Evolutionary conservation across 1,140 invertebrate species (phyloP).

Genomic region (Belonocnema kinseyi): DNA sequence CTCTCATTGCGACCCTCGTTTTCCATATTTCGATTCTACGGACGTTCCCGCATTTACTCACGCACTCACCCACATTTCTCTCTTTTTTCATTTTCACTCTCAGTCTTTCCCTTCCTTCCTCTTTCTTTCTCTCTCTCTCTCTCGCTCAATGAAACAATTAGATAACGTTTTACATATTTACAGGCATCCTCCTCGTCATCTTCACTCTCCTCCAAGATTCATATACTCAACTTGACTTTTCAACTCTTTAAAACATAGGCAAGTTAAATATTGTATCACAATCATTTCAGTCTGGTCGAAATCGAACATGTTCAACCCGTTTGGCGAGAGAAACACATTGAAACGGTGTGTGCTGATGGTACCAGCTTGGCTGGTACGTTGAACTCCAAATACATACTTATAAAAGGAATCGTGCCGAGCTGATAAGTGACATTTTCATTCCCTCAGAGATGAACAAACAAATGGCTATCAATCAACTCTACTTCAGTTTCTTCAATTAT

Average conservation of each 20-base stretch:
- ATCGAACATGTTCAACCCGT: constrained; percentile 73
- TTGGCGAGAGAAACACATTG: constrained; percentile 66
- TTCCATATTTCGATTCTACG: constrained; percentile 32
- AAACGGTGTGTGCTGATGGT: constrained; percentile 54
- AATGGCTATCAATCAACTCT: too few species aligned
- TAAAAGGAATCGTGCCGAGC: constrained; percentile 45
- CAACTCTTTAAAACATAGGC: constrained; percentile 69
- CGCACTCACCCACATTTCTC: constrained; percentile 41
- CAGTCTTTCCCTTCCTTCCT: constrained; percentile 41
- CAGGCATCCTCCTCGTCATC: constrained; percentile 61
- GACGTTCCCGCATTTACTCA: constrained; percentile 38
- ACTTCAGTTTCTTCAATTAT: too few species aligned
- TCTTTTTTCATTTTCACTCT: constrained; percentile 39
- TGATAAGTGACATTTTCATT: constrained; percentile 11
- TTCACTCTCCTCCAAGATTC: constrained; percentile 55
- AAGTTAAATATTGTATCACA: constrained; percentile 76
- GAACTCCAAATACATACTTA: constrained; percentile 34
- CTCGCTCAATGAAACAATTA: constrained; percentile 47
- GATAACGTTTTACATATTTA: constrained; percentile 65
- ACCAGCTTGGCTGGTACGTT: constrained; percentile 12
- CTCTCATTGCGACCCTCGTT: constrained; percentile 6
- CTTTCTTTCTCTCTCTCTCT: constrained; percentile 37
- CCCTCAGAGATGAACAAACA: too few species aligned
- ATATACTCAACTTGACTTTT: constrained; percentile 57
- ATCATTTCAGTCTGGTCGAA: constrained; percentile 75